Evolutionary conservation across 2,797 vertebrate species (phyloP).

Genomic region (Trematomus bernacchii): DNA sequence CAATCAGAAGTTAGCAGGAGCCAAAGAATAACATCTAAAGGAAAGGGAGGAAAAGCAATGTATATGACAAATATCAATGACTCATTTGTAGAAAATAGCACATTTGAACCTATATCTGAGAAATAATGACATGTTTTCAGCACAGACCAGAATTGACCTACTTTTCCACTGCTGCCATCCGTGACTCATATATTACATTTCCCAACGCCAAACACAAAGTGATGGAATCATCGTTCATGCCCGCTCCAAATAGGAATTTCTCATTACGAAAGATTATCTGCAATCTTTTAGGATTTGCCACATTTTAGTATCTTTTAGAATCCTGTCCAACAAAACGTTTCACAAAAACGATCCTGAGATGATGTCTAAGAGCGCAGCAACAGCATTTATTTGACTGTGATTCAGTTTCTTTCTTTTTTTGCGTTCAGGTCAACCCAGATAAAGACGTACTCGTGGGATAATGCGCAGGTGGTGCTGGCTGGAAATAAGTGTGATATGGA

Average conservation of each 20-base stretch:
- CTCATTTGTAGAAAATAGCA: background rate
- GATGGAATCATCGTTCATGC: slow-evolving; percentile 38
- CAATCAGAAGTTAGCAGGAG: background rate
- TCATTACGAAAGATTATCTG: background rate
- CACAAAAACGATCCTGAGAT: slow-evolving; percentile 6
- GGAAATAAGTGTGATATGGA: slow-evolving; percentile 99
- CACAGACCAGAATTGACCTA: slow-evolving; percentile 53
- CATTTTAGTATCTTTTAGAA: slow-evolving; percentile 2
- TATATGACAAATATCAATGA: background rate
- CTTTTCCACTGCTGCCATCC: slow-evolving; percentile 44
- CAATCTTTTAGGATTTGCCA: background rate
- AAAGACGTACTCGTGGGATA: slow-evolving; percentile 99
- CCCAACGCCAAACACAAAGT: slow-evolving; percentile 30
- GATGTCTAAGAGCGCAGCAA: background rate
- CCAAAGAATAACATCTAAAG: background rate
- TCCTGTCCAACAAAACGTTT: slow-evolving; percentile 3
- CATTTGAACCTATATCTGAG: slow-evolving; percentile 22
- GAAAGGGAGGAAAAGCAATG: background rate
- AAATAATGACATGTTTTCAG: slow-evolving; percentile 15
- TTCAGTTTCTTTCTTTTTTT: slow-evolving; percentile 34
- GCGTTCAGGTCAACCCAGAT: slow-evolving; percentile 95
- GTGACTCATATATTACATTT: slow-evolving; percentile 55
- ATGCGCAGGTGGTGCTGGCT: slow-evolving; percentile 96
- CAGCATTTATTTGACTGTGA: slow-evolving; percentile 7
- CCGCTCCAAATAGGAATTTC: slow-evolving; percentile 48